Evolutionary conservation across 2,888 invertebrate species (phyloP).

Genomic region (Latheticus oryzae): DNA sequence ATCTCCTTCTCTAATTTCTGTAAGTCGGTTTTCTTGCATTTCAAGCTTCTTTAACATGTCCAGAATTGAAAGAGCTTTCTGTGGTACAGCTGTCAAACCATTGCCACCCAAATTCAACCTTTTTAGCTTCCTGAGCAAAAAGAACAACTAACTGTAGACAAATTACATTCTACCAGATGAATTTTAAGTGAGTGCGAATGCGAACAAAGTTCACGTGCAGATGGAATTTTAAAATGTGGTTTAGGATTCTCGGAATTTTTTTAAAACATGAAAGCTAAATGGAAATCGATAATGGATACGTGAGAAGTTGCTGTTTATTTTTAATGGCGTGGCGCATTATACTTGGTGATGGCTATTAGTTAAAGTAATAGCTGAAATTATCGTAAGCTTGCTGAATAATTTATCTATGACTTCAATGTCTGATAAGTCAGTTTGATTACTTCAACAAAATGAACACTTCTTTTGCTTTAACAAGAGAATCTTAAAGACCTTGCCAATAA

Average conservation of each 20-base stretch:
- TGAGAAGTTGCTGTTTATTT: conserved; percentile 21
- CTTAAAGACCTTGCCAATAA: too few species aligned
- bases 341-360: conserved; percentile 12
- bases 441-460: too few species aligned
- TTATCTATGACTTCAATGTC: conserved; percentile 7
- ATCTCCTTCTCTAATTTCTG: conserved; percentile 82
- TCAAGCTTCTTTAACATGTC: conserved; percentile 87
- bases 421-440: conserved; percentile 14
- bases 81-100: conserved; percentile 80
- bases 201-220: neutral
- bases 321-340: neutral
- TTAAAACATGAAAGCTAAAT: conserved; percentile 4
- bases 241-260: neutral
- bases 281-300: conserved; percentile 16
- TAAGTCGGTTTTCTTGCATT: conserved; percentile 87
- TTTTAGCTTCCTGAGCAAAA: conserved; percentile 76
- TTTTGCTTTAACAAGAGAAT: too few species aligned
- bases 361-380: conserved; percentile 18
- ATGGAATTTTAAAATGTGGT: conserved; percentile 13
- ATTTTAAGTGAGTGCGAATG: conserved; percentile 21
- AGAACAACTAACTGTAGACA: conserved; percentile 34
- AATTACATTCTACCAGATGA: conserved; percentile 24
- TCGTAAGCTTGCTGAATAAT: conserved; percentile 16
- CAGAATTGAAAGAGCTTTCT: conserved; percentile 81
- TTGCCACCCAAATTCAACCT: conserved; percentile 89